Conservation (phyloP, 2,888 invertebrate genomes). For the Meiosimyza platycephala region DNA sequence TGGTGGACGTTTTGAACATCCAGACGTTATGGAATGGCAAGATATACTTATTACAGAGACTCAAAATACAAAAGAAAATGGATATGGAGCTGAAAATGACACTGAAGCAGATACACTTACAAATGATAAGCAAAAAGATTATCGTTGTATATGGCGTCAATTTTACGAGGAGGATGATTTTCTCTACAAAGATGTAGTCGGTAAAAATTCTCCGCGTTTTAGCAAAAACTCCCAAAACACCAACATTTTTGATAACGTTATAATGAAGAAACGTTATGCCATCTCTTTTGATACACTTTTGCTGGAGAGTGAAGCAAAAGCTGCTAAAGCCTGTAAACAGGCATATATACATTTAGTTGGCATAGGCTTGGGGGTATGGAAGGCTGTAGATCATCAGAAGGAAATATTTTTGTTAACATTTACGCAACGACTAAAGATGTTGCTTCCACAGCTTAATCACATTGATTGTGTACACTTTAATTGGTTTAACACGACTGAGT, state of each 20-base stretch:
- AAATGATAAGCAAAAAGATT: constrained; percentile 33
- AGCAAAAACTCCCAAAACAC: constrained; percentile 45
- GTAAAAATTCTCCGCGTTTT: constrained; percentile 53
- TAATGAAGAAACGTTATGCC: constrained; percentile 67
- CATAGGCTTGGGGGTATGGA: constrained; percentile 76
- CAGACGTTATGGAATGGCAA: constrained; percentile 65
- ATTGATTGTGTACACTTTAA: constrained; percentile 76
- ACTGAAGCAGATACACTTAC: not conserved
- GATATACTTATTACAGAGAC: constrained; percentile 63
- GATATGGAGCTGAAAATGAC: constrained; percentile 59
- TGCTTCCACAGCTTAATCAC: constrained; percentile 68
- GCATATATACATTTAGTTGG: constrained; percentile 77
- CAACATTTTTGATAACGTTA: constrained; percentile 59
- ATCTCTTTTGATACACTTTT: constrained; percentile 74
- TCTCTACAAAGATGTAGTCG: constrained; percentile 44
- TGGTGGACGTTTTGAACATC: constrained; percentile 62
- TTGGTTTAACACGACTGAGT: constrained; percentile 69
- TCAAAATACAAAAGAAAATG: constrained; percentile 69
- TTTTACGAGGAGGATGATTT: constrained; percentile 54
- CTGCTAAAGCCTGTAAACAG: constrained; percentile 66
- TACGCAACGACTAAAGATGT: constrained; percentile 70
- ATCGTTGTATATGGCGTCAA: constrained; percentile 52
- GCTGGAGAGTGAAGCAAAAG: constrained; percentile 73
- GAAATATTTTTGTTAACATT: constrained; percentile 74
- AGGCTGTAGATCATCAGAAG: constrained; percentile 71